Conservation (phyloP, 2,113 vertebrate genomes). For the Tursiops truncatus region DNA sequence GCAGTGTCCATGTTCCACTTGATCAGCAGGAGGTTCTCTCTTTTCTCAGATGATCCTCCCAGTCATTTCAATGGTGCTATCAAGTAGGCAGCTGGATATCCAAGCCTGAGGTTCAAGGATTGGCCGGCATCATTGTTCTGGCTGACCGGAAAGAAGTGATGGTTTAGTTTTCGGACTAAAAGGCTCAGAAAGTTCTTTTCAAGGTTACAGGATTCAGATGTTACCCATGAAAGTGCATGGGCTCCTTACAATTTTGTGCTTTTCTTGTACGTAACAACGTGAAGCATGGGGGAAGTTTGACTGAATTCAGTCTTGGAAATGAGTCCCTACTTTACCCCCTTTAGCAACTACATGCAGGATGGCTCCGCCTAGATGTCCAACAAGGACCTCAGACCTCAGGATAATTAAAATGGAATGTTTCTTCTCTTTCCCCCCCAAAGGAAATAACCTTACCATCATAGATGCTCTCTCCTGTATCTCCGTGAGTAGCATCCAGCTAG, state of each 20-base stretch:
- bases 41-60: not conserved
- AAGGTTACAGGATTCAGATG: not conserved
- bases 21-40: not conserved
- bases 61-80: not conserved
- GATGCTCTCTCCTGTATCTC: not conserved
- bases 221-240: not conserved
- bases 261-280: not conserved
- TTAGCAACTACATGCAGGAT: not conserved
- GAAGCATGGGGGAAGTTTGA: not conserved
- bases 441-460: not conserved
- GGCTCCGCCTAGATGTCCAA: not conserved
- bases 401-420: not conserved
- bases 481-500: not conserved
- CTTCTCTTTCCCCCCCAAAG: not conserved
- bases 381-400: not conserved
- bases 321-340: not conserved
- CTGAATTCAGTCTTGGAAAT: rapidly evolving
- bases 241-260: not conserved
- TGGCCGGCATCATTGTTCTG: not conserved
- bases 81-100: not conserved
- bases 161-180: not conserved
- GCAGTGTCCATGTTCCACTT: not conserved
- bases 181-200: not conserved
- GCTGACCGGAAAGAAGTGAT: not conserved
- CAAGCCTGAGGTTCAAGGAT: not conserved